Percentiles rank a stretch among this genome's conserved stretches.
Conservation (phyloP, 2,888 invertebrate species). For the Catonia carolina region DNA sequence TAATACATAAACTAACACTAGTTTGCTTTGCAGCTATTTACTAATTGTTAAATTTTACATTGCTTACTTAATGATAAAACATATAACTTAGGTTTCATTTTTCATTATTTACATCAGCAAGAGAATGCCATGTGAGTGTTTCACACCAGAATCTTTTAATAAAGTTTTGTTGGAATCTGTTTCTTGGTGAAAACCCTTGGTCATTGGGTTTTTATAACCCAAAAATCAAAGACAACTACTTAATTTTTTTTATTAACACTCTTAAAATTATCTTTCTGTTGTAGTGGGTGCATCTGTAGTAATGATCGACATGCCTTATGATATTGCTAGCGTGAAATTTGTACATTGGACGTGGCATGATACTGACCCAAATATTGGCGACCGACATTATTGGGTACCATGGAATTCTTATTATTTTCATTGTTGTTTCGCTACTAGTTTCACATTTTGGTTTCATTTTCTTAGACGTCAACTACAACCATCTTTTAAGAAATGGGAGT, state of each 20-base stretch:
- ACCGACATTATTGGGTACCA: slow-evolving; percentile 75
- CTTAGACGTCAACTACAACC: slow-evolving; percentile 41
- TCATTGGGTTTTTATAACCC: too few relatives aligned
- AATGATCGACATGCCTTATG: slow-evolving; percentile 70
- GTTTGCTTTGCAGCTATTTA: too few relatives aligned
- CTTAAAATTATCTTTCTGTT: slow-evolving; percentile 17
- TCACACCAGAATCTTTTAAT: too few relatives aligned
- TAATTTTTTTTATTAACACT: background rate
- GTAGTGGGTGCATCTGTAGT: slow-evolving; percentile 62
- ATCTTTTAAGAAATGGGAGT: slow-evolving; percentile 14
- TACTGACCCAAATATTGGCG: slow-evolving; percentile 61
- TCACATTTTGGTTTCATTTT: slow-evolving; percentile 59
- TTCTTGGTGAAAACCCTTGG: too few relatives aligned
- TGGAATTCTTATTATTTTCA: slow-evolving; percentile 82
- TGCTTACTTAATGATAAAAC: background rate
- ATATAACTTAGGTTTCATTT: background rate
- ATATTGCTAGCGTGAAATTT: slow-evolving; percentile 69
- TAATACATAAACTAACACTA: background rate
- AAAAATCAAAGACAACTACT: too few relatives aligned
- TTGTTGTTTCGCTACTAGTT: slow-evolving; percentile 63
- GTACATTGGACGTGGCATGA: slow-evolving; percentile 82
- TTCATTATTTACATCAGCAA: background rate
- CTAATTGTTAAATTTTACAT: too few relatives aligned
- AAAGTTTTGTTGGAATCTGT: too few relatives aligned
- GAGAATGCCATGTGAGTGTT: too few relatives aligned